A percentile compares a stretch with the other conserved stretches of the same genome.
These are phyloP conservation scores for Mormyrus lacerda DNA, from an alignment of 2,113 vertebrate genomes.

Conservation along the genomic window DNA sequence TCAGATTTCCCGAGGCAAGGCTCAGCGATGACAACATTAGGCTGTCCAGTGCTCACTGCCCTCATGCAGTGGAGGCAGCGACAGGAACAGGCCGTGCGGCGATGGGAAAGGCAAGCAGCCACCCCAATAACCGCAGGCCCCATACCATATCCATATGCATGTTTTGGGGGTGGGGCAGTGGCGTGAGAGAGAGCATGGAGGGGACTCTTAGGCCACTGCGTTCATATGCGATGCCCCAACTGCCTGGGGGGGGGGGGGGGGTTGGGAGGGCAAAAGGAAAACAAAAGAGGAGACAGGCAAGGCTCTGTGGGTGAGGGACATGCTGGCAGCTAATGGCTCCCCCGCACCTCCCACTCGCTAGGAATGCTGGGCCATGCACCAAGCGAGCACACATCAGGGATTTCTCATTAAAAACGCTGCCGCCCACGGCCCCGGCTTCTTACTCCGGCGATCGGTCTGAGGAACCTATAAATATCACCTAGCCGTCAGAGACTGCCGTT, in stretches of 20 bases:
- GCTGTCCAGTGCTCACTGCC: slow-evolving; percentile 3
- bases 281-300: not conserved
- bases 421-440: not conserved
- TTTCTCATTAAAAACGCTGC: not conserved
- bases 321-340: not conserved
- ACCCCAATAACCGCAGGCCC: slow-evolving; percentile 15
- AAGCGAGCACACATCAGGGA: not conserved
- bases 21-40: slow-evolving; percentile 15
- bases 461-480: slow-evolving; percentile 8
- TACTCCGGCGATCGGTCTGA: not conserved
- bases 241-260: not conserved
- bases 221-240: not conserved
- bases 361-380: not conserved
- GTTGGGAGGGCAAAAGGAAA: not conserved
- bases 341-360: not conserved
- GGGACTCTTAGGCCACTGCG: slow-evolving; percentile 8
- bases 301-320: not conserved
- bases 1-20: not conserved
- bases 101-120: slow-evolving; percentile 6
- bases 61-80: slow-evolving; percentile 12
- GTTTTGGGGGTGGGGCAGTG: not conserved
- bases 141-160: slow-evolving; percentile 44
- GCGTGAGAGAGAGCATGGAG: slow-evolving; percentile 14
- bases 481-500: not conserved
- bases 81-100: slow-evolving; percentile 11